Evolutionary conservation across 2,888 invertebrate genomes (phyloP).

Genomic region (Nephrotoma guestfalica): DNA sequence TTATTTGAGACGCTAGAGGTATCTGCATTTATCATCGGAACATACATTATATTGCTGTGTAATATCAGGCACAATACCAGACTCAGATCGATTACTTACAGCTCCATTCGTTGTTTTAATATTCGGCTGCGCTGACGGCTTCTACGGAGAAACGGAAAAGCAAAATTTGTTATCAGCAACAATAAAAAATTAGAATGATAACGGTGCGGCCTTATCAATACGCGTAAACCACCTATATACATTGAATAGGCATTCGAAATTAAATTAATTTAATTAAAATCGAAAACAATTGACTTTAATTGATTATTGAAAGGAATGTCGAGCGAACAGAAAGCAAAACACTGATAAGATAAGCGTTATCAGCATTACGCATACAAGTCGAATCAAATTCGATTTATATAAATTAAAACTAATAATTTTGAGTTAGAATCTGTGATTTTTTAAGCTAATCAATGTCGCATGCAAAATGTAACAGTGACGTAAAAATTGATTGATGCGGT

Average conservation of each 20-base stretch:
- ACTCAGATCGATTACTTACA: background rate
- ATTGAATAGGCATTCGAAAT: background rate
- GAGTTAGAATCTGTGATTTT: background rate
- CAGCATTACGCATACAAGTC: background rate
- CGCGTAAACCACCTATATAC: background rate
- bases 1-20: background rate
- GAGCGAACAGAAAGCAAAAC: background rate
- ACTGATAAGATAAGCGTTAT: background rate
- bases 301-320: background rate
- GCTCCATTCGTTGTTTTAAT: background rate
- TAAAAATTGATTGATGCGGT: background rate
- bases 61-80: background rate
- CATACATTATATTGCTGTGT: background rate
- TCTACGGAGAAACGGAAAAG: background rate
- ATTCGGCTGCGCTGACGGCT: background rate
- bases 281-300: background rate
- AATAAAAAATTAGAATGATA: background rate
- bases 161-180: background rate
- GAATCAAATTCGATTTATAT: background rate
- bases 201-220: background rate
- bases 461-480: background rate
- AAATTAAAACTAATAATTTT: background rate
- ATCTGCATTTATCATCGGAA: background rate
- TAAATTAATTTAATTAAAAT: background rate
- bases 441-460: too few species aligned